A percentile compares a stretch with the other conserved stretches of the same genome.
Evolutionary conservation across 2,888 invertebrate genomes (phyloP).

Genomic region (Agriotes lineatus): DNA sequence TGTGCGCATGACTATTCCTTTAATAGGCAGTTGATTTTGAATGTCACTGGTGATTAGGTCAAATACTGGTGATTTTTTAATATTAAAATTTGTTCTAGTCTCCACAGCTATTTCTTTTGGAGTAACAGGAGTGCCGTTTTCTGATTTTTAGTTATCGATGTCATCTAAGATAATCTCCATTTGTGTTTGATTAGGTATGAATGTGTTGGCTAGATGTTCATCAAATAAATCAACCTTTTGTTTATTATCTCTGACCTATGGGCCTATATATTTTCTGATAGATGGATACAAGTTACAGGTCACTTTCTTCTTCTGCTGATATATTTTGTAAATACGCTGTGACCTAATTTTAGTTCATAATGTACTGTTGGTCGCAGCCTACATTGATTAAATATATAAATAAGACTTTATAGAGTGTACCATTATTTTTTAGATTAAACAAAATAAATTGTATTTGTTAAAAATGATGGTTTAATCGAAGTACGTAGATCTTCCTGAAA

Average conservation of each 20-base stretch:
- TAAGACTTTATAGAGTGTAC: too few species aligned
- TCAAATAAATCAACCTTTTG: not conserved
- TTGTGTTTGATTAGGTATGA: constrained; percentile 4
- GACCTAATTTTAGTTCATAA: too few species aligned
- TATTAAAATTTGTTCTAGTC: not conserved
- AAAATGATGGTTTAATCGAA: too few species aligned
- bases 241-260: not conserved
- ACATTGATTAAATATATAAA: too few species aligned
- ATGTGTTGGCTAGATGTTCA: not conserved
- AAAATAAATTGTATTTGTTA: too few species aligned
- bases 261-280: not conserved
- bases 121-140: not conserved
- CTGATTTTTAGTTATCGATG: constrained; percentile 5
- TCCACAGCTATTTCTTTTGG: constrained; percentile 2
- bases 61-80: not conserved
- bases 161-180: not conserved
- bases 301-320: too few species aligned
- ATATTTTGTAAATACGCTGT: too few species aligned
- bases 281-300: too few species aligned
- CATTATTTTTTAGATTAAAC: too few species aligned
- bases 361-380: too few species aligned
- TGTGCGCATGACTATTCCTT: not conserved
- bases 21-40: not conserved
- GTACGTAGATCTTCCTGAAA: too few species aligned
- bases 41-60: constrained; percentile 1